These are phyloP conservation scores for Murina feae DNA, from an alignment of 2,113 vertebrate genomes.

Conservation along the genomic window DNA sequence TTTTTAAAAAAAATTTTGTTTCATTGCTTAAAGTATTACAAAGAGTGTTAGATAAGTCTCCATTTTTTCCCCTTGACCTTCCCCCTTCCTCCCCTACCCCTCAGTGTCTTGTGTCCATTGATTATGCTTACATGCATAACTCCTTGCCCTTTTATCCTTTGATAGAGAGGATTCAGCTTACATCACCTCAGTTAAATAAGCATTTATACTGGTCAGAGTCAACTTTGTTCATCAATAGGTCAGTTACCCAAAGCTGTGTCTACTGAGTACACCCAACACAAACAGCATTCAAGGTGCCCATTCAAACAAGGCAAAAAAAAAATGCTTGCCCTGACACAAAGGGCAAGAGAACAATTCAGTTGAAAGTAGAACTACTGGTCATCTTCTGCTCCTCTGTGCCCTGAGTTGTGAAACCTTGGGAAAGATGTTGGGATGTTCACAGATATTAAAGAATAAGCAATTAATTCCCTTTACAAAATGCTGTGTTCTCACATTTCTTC, in stretches of 20 bases:
- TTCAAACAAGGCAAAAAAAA: not conserved
- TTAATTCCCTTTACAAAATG: not conserved
- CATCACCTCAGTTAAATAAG: not conserved
- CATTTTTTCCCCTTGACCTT: too few relatives aligned
- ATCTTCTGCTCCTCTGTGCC: not conserved
- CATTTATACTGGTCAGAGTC: not conserved
- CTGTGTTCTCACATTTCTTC: not conserved
- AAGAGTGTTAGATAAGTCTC: too few relatives aligned
- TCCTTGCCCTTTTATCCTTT: not conserved
- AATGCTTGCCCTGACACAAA: not conserved
- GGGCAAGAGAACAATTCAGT: not conserved
- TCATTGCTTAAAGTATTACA: too few relatives aligned
- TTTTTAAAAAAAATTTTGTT: too few relatives aligned
- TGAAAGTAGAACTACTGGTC: not conserved
- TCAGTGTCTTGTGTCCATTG: too few relatives aligned
- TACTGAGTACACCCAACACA: not conserved
- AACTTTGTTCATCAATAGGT: not conserved
- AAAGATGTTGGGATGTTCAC: not conserved
- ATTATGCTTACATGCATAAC: too few relatives aligned
- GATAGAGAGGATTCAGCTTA: not conserved
- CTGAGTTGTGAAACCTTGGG: not conserved
- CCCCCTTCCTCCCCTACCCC: too few relatives aligned
- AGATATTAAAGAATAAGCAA: not conserved
- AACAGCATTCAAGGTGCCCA: not conserved
- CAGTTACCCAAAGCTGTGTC: not conserved